These are phyloP conservation scores for Drosophila diplacantha DNA, from an alignment of 2,888 invertebrate genomes.

Conservation along the genomic window DNA sequence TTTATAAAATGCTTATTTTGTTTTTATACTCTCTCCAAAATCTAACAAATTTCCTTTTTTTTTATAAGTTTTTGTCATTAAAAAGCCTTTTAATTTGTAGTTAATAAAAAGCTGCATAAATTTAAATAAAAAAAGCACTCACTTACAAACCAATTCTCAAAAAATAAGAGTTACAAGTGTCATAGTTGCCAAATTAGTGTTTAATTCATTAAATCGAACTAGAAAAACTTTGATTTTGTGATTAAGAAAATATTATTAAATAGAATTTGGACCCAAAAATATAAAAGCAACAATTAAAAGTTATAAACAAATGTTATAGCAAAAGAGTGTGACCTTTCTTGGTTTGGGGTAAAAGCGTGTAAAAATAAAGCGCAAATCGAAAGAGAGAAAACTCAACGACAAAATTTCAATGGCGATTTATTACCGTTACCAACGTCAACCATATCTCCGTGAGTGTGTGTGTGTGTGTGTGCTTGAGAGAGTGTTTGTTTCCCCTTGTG, in stretches of 20 bases:
- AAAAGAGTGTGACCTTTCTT: neutral
- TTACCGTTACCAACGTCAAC: constrained; percentile 48
- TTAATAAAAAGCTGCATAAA: no score
- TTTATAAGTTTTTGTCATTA: no score
- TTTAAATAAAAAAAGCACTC: neutral
- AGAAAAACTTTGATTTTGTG: neutral
- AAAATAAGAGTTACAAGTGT: neutral
- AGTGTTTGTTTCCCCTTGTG: constrained; percentile 10
- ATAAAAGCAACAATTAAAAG: neutral
- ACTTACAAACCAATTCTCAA: neutral
- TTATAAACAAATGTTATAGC: neutral
- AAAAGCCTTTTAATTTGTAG: neutral
- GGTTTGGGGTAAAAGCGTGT: neutral
- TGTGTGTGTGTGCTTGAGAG: neutral
- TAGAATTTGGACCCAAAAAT: neutral
- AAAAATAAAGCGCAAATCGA: constrained; percentile 10
- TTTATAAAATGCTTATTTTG: no score
- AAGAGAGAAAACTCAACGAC: constrained; percentile 14
- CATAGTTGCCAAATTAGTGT: no score
- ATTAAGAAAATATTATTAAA: neutral
- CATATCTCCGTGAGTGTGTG: constrained; percentile 11
- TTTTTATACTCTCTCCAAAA: no score
- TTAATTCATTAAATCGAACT: neutral
- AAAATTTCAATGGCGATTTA: constrained; percentile 65
- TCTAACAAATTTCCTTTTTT: no score